Conservation (phyloP, 2,113 vertebrate species). For the Eolophus roseicapilla region DNA sequence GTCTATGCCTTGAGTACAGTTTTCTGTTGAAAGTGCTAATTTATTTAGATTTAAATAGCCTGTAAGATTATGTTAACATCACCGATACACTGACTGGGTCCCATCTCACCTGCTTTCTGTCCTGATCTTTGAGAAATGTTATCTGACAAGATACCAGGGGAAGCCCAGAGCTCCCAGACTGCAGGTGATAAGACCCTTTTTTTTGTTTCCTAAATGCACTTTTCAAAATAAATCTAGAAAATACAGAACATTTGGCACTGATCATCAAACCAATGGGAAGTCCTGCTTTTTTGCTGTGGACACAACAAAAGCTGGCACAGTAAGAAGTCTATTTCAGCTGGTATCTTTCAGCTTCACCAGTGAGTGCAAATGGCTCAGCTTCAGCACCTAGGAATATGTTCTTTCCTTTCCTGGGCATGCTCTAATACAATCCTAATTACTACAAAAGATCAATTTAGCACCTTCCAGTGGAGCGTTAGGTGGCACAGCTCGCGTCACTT, state of each 20-base stretch:
- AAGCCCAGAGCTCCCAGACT: not conserved
- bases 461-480: not conserved
- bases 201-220: not conserved
- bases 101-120: not conserved
- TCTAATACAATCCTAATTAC: not conserved
- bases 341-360: not conserved
- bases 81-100: not conserved
- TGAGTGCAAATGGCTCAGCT: accelerated
- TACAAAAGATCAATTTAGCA: not conserved
- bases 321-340: not conserved
- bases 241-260: not conserved
- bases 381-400: not conserved
- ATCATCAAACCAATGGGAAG: not conserved
- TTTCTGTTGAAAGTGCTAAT: not conserved
- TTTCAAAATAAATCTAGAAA: not conserved
- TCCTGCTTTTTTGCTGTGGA: not conserved
- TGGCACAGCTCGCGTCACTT: not conserved
- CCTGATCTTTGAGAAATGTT: not conserved
- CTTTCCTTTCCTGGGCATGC: not conserved
- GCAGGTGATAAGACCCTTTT: not conserved
- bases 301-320: not conserved
- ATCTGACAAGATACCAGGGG: not conserved
- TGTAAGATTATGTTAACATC: not conserved
- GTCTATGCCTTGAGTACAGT: not conserved
- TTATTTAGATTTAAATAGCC: not conserved